These are phyloP conservation scores for Ctenoplectra terminalis DNA, from an alignment of 1,140 invertebrate genomes.

Conservation along the genomic window DNA sequence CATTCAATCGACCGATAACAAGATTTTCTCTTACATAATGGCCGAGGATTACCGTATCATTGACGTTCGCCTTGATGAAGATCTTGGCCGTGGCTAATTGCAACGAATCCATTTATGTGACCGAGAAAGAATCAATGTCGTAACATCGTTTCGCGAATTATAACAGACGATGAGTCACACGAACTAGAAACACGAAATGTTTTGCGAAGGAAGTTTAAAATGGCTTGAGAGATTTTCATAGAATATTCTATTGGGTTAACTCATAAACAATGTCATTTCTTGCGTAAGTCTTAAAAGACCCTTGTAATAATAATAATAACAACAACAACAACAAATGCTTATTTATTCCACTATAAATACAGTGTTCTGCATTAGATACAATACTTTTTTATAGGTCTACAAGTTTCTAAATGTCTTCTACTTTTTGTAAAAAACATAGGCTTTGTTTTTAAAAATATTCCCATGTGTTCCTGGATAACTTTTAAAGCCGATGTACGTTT, in stretches of 20 bases:
- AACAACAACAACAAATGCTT: too few relatives aligned
- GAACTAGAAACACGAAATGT: neutral
- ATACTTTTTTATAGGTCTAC: too few relatives aligned
- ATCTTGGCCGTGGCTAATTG: conserved; percentile 43
- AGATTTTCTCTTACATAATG: conserved; percentile 43
- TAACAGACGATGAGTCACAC: conserved; percentile 1
- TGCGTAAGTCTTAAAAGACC: too few relatives aligned
- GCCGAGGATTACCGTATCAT: conserved; percentile 24
- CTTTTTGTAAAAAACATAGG: too few relatives aligned
- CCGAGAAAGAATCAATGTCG: conserved; percentile 25
- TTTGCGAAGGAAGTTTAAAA: neutral
- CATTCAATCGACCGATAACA: conserved; percentile 34
- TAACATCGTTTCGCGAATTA: neutral
- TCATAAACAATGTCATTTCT: too few relatives aligned
- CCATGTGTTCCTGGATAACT: too few relatives aligned
- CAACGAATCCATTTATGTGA: conserved; percentile 42
- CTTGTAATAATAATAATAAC: too few relatives aligned
- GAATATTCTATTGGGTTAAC: neutral
- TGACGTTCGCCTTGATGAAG: conserved; percentile 45
- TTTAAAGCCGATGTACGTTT: too few relatives aligned
- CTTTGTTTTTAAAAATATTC: too few relatives aligned
- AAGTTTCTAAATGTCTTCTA: too few relatives aligned
- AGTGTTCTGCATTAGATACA: too few relatives aligned
- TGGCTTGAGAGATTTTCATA: neutral
- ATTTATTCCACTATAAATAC: too few relatives aligned